phyloP scores from a whole-genome alignment of 1,140 invertebrate species.

The Campoletis sonorensis region DNA sequence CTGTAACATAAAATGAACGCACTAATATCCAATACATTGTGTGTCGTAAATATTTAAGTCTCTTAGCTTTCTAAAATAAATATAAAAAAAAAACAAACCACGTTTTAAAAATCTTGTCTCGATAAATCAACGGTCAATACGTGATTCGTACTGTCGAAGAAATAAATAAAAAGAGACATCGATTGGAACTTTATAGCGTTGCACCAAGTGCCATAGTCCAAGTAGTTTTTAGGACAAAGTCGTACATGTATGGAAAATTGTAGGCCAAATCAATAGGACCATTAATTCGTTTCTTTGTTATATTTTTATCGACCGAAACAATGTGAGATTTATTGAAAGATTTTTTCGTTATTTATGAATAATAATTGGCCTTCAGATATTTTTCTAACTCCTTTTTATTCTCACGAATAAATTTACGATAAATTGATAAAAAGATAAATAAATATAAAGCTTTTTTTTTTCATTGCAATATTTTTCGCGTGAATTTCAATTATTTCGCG shows the following conservation, averaged over 20 bases:
- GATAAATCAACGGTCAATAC: neutral
- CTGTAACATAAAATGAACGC: constrained; percentile 59
- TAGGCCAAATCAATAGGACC: constrained; percentile 10
- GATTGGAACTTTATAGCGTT: constrained; percentile 50
- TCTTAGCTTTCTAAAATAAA: constrained; percentile 36
- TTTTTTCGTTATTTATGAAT: too few relatives aligned
- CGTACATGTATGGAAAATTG: constrained; percentile 9
- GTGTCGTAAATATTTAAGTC: constrained; percentile 46
- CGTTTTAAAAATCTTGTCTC: neutral
- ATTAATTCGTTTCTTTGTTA: neutral
- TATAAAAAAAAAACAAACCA: neutral
- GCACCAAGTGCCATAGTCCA: constrained; percentile 67
- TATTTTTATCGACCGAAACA: neutral
- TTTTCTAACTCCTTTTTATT: too few relatives aligned
- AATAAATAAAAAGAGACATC: neutral
- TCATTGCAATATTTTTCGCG: too few relatives aligned
- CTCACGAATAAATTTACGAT: too few relatives aligned
- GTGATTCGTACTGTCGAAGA: neutral
- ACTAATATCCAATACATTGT: constrained; percentile 52
- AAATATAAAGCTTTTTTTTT: too few relatives aligned
- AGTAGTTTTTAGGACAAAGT: constrained; percentile 47
- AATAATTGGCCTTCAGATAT: too few relatives aligned
- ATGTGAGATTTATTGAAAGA: too few relatives aligned
- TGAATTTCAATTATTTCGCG: too few relatives aligned
- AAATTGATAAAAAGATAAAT: too few relatives aligned